Evolutionary conservation across 2,797 vertebrate species (phyloP), one percentile per base, ranked within the genome.

Genomic region (Dipus sagitta): DNA sequence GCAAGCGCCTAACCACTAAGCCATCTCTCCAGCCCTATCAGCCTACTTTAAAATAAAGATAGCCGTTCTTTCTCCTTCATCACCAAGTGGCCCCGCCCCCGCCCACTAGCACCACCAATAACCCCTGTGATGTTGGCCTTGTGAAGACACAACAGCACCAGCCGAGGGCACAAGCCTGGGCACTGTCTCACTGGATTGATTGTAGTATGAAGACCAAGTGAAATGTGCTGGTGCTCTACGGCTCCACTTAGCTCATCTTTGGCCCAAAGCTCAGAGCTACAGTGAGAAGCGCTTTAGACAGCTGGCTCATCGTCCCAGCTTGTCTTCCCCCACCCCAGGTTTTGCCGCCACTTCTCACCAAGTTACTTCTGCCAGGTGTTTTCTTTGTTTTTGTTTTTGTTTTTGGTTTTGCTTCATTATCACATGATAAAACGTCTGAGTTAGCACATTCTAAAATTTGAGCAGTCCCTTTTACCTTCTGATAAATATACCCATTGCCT

Each of bases 31-130:
- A 38, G 38, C 38, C 38, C 38, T 38, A 38, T 38, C 38, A 38
- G 38, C 38, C 77, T 13, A 34, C 82, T 94, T 86, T 83, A 80
- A 92, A 88, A 82, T 10, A 89, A 34, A 86, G 67, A 68, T 67
- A 52, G 32, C 24, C 23, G n/a, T n/a, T 76, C 58, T 91, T 93
- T 78, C 68, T 64, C 10, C 64, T 74, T 71, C 38, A 62, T 24
- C 87, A 88, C 12, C 74, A 93, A 76, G 24, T 17, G 1, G n/a
- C 30, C 72, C 38, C 64, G 11, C 2, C 68, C 32, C 82, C 77
- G 70, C 7, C 47, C 77, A 74, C 7, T 7, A 68, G 80, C 47
- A n/a, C 54, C 77, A 74, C 54, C 54, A 64, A 80, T 47, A n/a
- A 68, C 10, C 75, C 32, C 71, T 32, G n/a, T 15, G 62, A 64